Evolutionary conservation across 1,140 invertebrate genomes (phyloP).

Genomic region (Bradynema listronoti): DNA sequence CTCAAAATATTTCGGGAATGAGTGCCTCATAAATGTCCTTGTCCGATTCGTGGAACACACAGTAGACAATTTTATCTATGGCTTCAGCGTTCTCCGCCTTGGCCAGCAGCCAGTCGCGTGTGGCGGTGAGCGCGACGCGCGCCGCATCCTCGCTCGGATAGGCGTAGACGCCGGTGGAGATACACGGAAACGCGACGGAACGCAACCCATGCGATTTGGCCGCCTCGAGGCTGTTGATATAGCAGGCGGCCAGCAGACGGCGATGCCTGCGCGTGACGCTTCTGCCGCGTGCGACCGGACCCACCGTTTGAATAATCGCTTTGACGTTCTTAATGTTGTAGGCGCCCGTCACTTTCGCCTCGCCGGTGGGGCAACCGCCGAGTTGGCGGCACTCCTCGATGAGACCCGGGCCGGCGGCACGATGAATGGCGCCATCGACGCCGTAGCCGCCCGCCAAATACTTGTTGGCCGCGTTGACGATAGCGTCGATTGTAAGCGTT

Average conservation of each 20-base stretch:
- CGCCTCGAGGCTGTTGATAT: conserved; percentile 25
- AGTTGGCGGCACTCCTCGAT: conserved; percentile 20
- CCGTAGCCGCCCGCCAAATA: conserved; percentile 21
- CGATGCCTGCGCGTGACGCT: conserved; percentile 4
- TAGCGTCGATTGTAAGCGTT: conserved; percentile 21
- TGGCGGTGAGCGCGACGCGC: conserved; percentile 19
- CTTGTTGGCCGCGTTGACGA: conserved; percentile 29
- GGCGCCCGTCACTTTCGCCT: conserved; percentile 26
- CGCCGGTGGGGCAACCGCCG: conserved; percentile 21
- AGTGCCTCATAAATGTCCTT: too few species aligned
- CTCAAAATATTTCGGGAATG: too few species aligned
- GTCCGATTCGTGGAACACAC: too few species aligned
- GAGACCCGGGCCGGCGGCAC: conserved; percentile 16
- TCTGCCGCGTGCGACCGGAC: conserved; percentile 12
- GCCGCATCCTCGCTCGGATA: conserved; percentile 28
- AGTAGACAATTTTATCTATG: too few species aligned
- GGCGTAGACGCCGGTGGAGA: conserved; percentile 29
- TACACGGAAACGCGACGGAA: conserved; percentile 32
- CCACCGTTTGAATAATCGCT: conserved; percentile 32
- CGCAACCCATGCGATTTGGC: conserved; percentile 17
- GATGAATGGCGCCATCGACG: conserved; percentile 31
- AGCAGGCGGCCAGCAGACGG: conserved; percentile 10
- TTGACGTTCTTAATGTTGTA: conserved; percentile 31
- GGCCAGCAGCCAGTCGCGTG: conserved; percentile 8
- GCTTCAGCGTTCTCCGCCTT: conserved; percentile 17